These are phyloP conservation scores for Muricea muricata DNA, from an alignment of 92 coral and sea anemone genomes.

Conservation along the genomic window DNA sequence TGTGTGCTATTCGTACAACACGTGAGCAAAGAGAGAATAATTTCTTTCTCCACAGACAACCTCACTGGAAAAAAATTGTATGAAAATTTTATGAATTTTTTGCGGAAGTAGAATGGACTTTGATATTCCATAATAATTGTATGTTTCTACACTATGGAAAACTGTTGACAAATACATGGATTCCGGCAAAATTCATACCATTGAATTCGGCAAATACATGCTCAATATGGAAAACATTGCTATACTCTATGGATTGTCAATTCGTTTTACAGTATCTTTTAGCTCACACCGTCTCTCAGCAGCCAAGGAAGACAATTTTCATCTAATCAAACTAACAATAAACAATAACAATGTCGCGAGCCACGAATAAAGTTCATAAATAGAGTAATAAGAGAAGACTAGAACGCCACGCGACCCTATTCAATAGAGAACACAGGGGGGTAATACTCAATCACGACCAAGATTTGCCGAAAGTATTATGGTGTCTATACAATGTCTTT, in stretches of 20 bases:
- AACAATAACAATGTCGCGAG: conserved; percentile 31
- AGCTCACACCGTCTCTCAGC: background rate
- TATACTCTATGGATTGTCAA: too few relatives aligned
- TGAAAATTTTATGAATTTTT: too few relatives aligned
- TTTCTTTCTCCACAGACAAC: background rate
- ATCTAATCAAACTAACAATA: conserved; percentile 10
- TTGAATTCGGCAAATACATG: too few relatives aligned
- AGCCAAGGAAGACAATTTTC: background rate
- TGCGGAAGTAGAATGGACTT: too few relatives aligned
- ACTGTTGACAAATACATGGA: too few relatives aligned
- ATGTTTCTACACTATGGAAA: too few relatives aligned
- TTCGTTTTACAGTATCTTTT: too few relatives aligned
- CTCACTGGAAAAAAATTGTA: too few relatives aligned
- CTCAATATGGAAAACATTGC: too few relatives aligned
- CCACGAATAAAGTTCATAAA: conserved; percentile 26
- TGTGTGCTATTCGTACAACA: background rate
- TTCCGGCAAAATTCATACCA: too few relatives aligned
- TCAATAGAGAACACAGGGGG: conserved; percentile 35
- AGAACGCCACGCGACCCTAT: conserved; percentile 43
- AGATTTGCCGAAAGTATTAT: conserved; percentile 25
- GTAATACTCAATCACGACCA: background rate
- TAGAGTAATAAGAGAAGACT: conserved; percentile 6
- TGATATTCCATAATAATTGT: too few relatives aligned
- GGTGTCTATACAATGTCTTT: background rate
- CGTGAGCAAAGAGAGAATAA: background rate